Conservation (phyloP, 2,113 vertebrate species). For the Paramisgurnus dabryanus region DNA sequence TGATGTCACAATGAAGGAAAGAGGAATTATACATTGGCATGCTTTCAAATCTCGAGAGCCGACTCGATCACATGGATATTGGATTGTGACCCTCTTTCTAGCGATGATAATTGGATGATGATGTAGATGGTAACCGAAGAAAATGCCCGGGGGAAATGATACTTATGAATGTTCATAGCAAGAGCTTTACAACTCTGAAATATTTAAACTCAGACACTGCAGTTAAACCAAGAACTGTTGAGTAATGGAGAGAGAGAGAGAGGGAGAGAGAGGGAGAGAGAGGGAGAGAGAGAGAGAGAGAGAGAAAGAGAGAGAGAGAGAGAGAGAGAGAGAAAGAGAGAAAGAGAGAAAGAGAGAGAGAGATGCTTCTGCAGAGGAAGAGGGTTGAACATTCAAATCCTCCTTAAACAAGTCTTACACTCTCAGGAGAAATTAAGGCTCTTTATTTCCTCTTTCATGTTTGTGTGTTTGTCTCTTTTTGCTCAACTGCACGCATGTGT, state of each 20-base stretch:
- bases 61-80: constrained; percentile 15
- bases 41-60: neutral
- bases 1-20: neutral
- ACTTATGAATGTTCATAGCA: constrained; percentile 4
- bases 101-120: neutral
- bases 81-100: neutral
- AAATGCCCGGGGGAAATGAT: neutral
- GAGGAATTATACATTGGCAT: neutral
- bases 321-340: neutral
- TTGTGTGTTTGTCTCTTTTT: constrained; percentile 30
- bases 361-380: neutral
- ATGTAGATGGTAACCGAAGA: neutral
- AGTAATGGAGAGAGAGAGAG: constrained; percentile 6
- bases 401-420: constrained; percentile 21
- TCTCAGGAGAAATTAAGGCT: constrained; percentile 43
- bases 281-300: neutral
- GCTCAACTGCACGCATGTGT: neutral
- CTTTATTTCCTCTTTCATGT: constrained; percentile 37
- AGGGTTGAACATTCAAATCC: constrained; percentile 16
- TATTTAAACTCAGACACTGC: neutral
- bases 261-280: neutral
- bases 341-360: constrained; percentile 6
- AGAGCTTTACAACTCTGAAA: neutral
- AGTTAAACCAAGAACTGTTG: neutral
- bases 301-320: neutral